Conservation (phyloP, 2,797 vertebrate genomes). For the Nyctibius grandis region DNA sequence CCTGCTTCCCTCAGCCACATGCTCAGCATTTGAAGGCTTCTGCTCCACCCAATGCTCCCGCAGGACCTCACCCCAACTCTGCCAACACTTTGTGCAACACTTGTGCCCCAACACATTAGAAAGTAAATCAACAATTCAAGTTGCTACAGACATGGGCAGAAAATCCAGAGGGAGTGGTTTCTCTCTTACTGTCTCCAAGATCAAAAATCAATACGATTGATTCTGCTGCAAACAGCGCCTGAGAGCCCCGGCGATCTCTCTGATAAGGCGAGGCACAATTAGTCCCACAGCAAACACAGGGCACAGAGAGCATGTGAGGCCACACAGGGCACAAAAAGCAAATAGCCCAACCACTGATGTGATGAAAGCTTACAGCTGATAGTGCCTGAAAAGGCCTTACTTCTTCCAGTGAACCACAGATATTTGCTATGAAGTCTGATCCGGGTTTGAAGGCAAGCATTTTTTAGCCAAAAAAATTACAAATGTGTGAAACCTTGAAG, state of each 20-base stretch:
- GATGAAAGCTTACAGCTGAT: neutral
- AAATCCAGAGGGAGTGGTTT: neutral
- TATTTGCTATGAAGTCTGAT: neutral
- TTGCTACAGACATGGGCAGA: neutral
- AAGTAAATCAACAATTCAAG: neutral
- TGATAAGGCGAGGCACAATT: neutral
- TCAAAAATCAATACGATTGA: neutral
- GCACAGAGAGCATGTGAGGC: neutral
- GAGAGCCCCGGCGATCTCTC: fast-evolving
- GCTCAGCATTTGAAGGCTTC: neutral
- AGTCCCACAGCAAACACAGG: neutral
- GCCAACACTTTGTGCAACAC: fast-evolving
- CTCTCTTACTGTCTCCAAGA: neutral
- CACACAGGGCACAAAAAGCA: neutral
- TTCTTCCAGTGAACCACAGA: neutral
- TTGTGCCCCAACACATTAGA: neutral
- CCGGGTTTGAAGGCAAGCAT: neutral
- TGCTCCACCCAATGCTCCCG: neutral
- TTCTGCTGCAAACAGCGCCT: neutral
- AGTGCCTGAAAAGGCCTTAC: neutral
- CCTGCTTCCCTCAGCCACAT: fast-evolving
- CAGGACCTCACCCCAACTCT: neutral
- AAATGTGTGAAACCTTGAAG: neutral
- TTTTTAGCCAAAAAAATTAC: neutral
- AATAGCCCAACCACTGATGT: neutral